phyloP scores from a whole-genome alignment of 2,888 invertebrate genomes.

The Ellobium chinense region DNA sequence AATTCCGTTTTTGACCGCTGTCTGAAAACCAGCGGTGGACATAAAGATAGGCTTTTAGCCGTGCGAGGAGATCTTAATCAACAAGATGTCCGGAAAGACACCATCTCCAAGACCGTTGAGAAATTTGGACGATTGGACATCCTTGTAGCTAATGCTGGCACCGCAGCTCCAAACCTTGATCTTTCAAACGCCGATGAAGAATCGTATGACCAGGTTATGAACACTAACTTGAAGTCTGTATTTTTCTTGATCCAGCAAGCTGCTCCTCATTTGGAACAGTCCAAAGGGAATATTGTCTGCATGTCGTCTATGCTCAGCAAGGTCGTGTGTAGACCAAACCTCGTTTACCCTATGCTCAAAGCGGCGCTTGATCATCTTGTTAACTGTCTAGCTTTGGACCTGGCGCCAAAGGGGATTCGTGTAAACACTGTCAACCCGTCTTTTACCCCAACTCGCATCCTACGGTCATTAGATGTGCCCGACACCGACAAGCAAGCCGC shows the following conservation, averaged over 20 bases:
- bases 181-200: background rate
- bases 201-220: constrained; percentile 18
- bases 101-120: constrained; percentile 7
- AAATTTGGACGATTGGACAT: constrained; percentile 34
- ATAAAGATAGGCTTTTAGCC: background rate
- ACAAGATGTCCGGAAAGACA: background rate
- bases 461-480: background rate
- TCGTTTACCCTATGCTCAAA: background rate
- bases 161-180: background rate
- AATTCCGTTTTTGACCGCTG: background rate
- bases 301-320: background rate
- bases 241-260: constrained; percentile 34
- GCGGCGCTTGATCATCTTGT: constrained; percentile 23
- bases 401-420: constrained; percentile 16
- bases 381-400: constrained; percentile 21
- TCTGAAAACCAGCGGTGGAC: background rate
- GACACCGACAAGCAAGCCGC: background rate
- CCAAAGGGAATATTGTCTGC: constrained; percentile 32
- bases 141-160: constrained; percentile 28
- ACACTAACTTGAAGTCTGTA: constrained; percentile 35
- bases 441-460: background rate
- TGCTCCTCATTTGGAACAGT: constrained; percentile 29
- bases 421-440: constrained; percentile 19
- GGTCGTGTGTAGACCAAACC: background rate
- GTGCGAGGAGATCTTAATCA: constrained; percentile 22